These are phyloP conservation scores for Paralvinella palmiformis DNA, from an alignment of 1,140 invertebrate genomes.

Conservation along the genomic window DNA sequence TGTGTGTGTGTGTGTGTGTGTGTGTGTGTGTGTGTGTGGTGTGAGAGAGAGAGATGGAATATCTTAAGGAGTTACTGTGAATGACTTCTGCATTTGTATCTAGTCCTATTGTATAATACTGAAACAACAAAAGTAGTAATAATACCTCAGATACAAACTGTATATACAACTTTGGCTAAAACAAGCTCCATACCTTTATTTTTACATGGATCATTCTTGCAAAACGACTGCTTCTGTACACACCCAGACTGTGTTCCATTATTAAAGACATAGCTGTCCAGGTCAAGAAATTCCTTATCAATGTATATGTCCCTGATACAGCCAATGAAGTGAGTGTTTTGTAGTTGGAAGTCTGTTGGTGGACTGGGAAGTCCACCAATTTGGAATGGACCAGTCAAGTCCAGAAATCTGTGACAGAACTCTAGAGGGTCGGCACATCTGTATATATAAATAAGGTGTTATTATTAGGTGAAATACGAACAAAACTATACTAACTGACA, in stretches of 20 bases:
- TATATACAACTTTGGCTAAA: neutral
- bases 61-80: too few relatives aligned
- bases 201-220: slow-evolving; percentile 73
- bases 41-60: too few relatives aligned
- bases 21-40: too few relatives aligned
- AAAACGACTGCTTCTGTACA: slow-evolving; percentile 74
- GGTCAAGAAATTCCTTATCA: slow-evolving; percentile 80
- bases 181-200: slow-evolving; percentile 60
- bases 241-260: slow-evolving; percentile 84
- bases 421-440: slow-evolving; percentile 80
- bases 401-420: slow-evolving; percentile 89
- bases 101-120: too few relatives aligned
- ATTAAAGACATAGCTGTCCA: slow-evolving; percentile 83
- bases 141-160: neutral
- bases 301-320: slow-evolving; percentile 87
- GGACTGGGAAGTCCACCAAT: slow-evolving; percentile 78
- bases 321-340: slow-evolving; percentile 78
- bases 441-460: slow-evolving; percentile 25
- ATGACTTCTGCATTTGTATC: too few relatives aligned
- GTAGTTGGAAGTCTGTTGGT: slow-evolving; percentile 45
- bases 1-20: too few relatives aligned
- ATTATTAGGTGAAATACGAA: too few relatives aligned
- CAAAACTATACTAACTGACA: too few relatives aligned
- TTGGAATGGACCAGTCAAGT: slow-evolving; percentile 90
- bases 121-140: too few relatives aligned